Evolutionary conservation across 30 jellyfish, hydroid and myxozoan genomes (phyloP).

Genomic region (Aurelia aurita): DNA sequence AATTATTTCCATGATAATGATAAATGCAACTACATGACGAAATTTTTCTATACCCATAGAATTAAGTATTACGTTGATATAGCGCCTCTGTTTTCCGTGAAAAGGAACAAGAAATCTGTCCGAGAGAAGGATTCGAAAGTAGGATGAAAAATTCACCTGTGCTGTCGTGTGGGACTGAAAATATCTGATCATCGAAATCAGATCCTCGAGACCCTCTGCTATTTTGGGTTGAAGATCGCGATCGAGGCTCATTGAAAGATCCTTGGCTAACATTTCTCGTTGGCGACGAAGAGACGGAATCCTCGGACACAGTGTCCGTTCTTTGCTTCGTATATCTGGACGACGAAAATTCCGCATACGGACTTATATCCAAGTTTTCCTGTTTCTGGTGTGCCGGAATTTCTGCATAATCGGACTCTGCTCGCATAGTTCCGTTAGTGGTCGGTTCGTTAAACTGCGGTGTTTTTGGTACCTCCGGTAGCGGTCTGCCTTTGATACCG

Average conservation of each 20-base stretch:
- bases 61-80: too few relatives aligned
- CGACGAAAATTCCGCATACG: slow-evolving; percentile 69
- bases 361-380: slow-evolving; percentile 57
- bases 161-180: slow-evolving; percentile 81
- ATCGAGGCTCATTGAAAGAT: slow-evolving; percentile 56
- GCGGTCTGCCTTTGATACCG: slow-evolving; percentile 89
- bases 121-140: too few relatives aligned
- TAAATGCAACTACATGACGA: too few relatives aligned
- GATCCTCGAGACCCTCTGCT: slow-evolving; percentile 80
- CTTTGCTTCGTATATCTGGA: slow-evolving; percentile 13
- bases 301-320: slow-evolving; percentile 73
- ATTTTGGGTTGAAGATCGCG: slow-evolving; percentile 84
- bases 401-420: slow-evolving; percentile 68
- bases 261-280: slow-evolving; percentile 47
- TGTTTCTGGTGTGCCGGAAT: slow-evolving; percentile 45
- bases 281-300: slow-evolving; percentile 89
- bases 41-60: too few relatives aligned
- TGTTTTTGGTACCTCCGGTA: slow-evolving; percentile 87
- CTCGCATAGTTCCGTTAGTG: slow-evolving; percentile 47
- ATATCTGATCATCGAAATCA: slow-evolving; percentile 30
- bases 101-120: too few relatives aligned
- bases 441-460: slow-evolving; percentile 32
- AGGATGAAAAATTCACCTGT: too few relatives aligned
- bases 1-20: too few relatives aligned
- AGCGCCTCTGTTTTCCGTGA: too few relatives aligned